Base-by-base conservation (phyloP, 2,888 invertebrate genomes). In the Dynastes maya region DNA sequence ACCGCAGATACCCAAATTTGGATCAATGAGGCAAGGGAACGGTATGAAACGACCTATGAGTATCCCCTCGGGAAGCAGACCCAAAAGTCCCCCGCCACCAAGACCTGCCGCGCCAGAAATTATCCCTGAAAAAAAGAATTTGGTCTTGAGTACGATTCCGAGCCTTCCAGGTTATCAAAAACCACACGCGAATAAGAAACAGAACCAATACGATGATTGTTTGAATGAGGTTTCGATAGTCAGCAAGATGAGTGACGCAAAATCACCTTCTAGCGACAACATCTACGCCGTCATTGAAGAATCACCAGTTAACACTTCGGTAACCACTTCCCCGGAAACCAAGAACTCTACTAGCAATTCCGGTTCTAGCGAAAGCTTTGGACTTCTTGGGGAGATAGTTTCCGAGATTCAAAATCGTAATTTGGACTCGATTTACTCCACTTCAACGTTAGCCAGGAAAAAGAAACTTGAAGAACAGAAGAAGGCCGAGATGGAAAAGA, bases 201-300 rank as follows among this genome's bases (percentile, higher is more conserved):
- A 90, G 84, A 85, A 91, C 45, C 94, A 94, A 79, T 96, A 96
- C 85, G 96, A 96, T 65, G 96, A 96, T 86, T 96, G 96, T 85
- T 91, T 94, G 78, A 94, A 94, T 83, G 92, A 94, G 80, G 90
- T 91, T 0, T 91, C 93, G 0, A 85, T 94, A 79, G 91, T 92
- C 0, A 92, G 92, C 0, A 92, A 93, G 82, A 93, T 94, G 70
- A 91, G 91, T 80, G 90, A 91, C 81, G 93, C 93, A 83, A 91
- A 91, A 83, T 91, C 92, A 0, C 90, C 90, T 2, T 89, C 88
- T 68, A 88, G 88, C 22, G 96, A 96, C 85, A 96, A 96, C 84
- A 96, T 96, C 81, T 96, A 96, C 86, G 95, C 96, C 0, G 95
- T 96, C 0, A 96, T 96, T 71, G 96, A 96, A 85, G 96, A 96